These are phyloP conservation scores for Pomacea canaliculata DNA, from an alignment of 2,888 invertebrate genomes.

Conservation along the genomic window DNA sequence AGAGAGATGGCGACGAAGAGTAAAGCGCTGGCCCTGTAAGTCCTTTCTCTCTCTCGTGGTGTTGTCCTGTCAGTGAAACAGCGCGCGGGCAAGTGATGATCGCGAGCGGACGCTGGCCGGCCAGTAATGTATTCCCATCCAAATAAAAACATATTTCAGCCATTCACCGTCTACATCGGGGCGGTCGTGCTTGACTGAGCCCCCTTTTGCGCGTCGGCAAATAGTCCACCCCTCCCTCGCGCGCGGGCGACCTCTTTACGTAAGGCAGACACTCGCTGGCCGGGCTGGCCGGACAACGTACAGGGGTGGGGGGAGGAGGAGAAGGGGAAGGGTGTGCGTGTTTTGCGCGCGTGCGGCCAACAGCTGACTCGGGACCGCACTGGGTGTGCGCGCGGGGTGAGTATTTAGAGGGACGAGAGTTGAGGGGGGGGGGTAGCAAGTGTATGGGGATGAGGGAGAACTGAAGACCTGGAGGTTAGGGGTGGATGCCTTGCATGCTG, in stretches of 20 bases:
- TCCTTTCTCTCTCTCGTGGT: background rate
- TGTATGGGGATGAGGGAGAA: no score
- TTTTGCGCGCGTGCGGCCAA: no score
- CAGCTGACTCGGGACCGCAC: no score
- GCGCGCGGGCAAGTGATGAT: conserved; percentile 19
- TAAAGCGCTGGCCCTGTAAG: background rate
- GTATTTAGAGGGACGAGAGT: no score
- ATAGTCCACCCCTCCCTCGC: background rate
- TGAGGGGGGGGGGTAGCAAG: no score
- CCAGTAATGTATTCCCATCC: conserved; percentile 12
- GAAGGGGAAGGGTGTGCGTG: background rate
- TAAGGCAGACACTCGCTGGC: background rate
- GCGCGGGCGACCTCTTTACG: background rate
- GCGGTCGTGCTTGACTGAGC: background rate
- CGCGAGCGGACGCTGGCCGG: conserved; percentile 1
- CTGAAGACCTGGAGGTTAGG: no score
- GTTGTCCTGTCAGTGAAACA: background rate
- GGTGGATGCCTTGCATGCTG: no score
- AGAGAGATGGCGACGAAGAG: background rate
- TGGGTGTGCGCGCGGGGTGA: no score
- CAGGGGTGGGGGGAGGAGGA: background rate
- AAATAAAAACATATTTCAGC: conserved; percentile 21
- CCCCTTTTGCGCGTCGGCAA: background rate
- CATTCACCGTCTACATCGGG: conserved; percentile 5
- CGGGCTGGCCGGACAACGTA: background rate